Conservation (phyloP, 2,888 invertebrate genomes). For the Quadroppia sp. region DNA sequence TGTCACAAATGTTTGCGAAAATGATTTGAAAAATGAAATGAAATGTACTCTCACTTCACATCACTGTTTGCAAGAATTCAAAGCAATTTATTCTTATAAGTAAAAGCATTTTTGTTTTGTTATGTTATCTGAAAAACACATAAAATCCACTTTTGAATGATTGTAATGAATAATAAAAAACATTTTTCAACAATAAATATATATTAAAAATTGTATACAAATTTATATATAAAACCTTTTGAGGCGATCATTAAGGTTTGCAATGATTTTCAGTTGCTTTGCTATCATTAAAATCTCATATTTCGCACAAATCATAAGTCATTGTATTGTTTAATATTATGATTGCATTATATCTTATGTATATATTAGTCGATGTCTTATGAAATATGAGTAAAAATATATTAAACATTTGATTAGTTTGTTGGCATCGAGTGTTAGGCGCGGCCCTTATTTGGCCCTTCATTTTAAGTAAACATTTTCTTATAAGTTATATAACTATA, state of each 20-base stretch:
- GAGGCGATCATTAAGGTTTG: background rate
- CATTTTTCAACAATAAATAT: too few relatives aligned
- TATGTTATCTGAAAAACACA: too few relatives aligned
- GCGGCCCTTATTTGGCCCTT: background rate
- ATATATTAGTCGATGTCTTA: background rate
- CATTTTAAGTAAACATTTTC: background rate
- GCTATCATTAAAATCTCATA: constrained; percentile 21
- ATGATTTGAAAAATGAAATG: too few relatives aligned
- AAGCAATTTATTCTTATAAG: too few relatives aligned
- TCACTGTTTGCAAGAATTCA: too few relatives aligned
- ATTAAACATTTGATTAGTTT: constrained; percentile 5
- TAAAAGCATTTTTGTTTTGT: too few relatives aligned
- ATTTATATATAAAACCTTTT: background rate
- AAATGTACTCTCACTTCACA: too few relatives aligned
- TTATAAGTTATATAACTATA: background rate
- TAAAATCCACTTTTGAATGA: too few relatives aligned
- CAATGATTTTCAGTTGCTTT: background rate
- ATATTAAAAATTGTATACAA: too few relatives aligned
- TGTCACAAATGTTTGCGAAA: too few relatives aligned
- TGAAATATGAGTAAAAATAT: background rate
- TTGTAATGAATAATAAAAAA: too few relatives aligned
- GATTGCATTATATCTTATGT: background rate
- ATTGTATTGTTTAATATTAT: constrained; percentile 3
- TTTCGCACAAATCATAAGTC: constrained; percentile 22
- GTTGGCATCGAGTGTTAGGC: constrained; percentile 20